Conservation (phyloP, 2,888 invertebrate genomes). For the Drosophila robusta region DNA sequence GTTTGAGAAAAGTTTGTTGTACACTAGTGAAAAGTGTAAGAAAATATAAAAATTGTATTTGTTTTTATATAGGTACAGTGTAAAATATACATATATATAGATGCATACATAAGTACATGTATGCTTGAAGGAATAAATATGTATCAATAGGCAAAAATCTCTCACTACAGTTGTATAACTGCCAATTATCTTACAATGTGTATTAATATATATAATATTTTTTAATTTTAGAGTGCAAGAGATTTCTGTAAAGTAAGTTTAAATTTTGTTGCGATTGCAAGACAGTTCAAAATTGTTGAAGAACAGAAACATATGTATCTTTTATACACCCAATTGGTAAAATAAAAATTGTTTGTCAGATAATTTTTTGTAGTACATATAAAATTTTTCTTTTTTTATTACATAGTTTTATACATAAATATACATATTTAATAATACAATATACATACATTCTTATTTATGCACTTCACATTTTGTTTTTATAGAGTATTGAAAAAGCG, state of each 20-base stretch:
- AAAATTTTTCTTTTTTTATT: slow-evolving; percentile 9
- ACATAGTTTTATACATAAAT: slow-evolving; percentile 38
- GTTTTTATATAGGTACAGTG: slow-evolving; percentile 22
- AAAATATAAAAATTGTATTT: slow-evolving; percentile 18
- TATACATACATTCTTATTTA: slow-evolving; percentile 33
- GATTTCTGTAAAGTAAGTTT: slow-evolving; percentile 17
- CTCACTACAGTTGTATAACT: background rate
- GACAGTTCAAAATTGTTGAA: slow-evolving; percentile 6
- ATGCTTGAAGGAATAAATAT: slow-evolving; percentile 14
- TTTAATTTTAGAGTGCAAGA: slow-evolving; percentile 12
- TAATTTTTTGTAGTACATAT: slow-evolving; percentile 1
- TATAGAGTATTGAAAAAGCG: slow-evolving; percentile 28
- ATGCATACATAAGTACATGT: slow-evolving; percentile 26
- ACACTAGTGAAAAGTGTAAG: slow-evolving; percentile 15
- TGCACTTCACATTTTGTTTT: slow-evolving; percentile 25
- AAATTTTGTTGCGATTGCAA: slow-evolving; percentile 14
- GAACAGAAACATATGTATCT: background rate
- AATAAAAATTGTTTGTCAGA: background rate
- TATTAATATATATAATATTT: background rate
- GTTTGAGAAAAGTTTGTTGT: slow-evolving; percentile 1
- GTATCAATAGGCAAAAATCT: slow-evolving; percentile 26
- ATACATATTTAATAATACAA: slow-evolving; percentile 43
- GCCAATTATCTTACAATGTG: background rate
- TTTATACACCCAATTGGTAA: slow-evolving; percentile 27
- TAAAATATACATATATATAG: slow-evolving; percentile 39